Conservation (phyloP, 2,113 vertebrate genomes). For the Bubalus kerabau region DNA sequence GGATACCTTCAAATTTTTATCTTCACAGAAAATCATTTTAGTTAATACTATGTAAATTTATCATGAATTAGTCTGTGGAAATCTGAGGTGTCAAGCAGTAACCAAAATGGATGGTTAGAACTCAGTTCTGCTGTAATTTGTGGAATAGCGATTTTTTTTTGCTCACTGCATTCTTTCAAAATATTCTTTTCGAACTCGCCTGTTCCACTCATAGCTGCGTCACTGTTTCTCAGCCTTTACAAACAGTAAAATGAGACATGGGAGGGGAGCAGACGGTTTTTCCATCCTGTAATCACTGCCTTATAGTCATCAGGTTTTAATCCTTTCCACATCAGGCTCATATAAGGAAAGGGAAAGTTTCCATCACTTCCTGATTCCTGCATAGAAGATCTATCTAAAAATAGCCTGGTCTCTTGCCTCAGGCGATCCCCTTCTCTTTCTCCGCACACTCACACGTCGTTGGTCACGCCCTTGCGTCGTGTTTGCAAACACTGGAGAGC, state of each 20-base stretch:
- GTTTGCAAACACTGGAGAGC: constrained; percentile 68
- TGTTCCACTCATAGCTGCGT: not conserved
- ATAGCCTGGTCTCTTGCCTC: constrained; percentile 51
- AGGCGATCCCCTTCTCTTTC: not conserved
- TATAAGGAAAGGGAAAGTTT: constrained; percentile 65
- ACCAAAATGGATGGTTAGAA: not conserved
- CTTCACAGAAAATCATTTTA: not conserved
- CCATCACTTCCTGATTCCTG: constrained; percentile 44
- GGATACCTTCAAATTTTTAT: not conserved
- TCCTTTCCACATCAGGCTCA: constrained; percentile 61
- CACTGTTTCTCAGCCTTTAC: not conserved
- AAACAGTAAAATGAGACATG: not conserved
- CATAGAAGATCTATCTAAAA: constrained; percentile 41
- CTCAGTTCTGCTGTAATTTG: not conserved
- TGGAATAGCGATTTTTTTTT: not conserved
- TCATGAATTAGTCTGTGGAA: not conserved
- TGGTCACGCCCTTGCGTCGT: constrained; percentile 74
- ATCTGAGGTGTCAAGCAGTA: not conserved
- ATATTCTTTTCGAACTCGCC: not conserved
- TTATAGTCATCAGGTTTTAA: constrained; percentile 40
- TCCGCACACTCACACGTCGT: constrained; percentile 24
- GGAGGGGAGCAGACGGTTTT: not conserved
- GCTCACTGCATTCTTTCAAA: not conserved
- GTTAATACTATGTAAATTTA: not conserved
- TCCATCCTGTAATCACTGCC: constrained; percentile 19